Percentiles rank a stretch among this genome's conserved stretches.
phyloP scores from a whole-genome alignment of 2,888 invertebrate genomes.

The Dolichomitus sp. region DNA sequence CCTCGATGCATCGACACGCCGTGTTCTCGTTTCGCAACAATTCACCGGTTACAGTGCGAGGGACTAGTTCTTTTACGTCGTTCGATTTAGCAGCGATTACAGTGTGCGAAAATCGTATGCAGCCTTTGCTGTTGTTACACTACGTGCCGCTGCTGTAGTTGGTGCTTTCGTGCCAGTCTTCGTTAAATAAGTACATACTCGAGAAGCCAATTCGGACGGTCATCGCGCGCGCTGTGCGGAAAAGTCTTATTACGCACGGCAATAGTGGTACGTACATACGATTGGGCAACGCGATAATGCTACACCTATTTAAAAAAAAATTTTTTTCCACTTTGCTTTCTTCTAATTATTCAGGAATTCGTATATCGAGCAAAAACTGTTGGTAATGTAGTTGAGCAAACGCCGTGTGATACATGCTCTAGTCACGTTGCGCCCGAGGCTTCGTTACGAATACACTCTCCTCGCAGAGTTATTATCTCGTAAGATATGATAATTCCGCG shows the following conservation, averaged over 20 bases:
- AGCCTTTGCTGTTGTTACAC: background rate
- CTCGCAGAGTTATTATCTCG: constrained; percentile 15
- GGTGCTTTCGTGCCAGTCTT: background rate
- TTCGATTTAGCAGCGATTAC: background rate
- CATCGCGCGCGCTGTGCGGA: constrained; percentile 54
- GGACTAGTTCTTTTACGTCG: constrained; percentile 20
- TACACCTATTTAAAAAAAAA: no score
- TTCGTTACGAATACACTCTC: constrained; percentile 1
- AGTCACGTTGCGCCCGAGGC: constrained; percentile 5
- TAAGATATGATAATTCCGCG: constrained; percentile 38
- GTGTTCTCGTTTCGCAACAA: constrained; percentile 42
- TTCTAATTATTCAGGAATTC: constrained; percentile 17
- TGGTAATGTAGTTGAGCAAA: background rate
- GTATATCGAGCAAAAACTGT: constrained; percentile 22
- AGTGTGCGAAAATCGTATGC: constrained; percentile 5
- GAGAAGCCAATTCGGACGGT: constrained; percentile 36
- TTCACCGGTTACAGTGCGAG: constrained; percentile 41
- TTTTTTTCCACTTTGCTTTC: background rate
- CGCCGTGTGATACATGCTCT: background rate
- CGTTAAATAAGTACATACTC: background rate
- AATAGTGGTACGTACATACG: constrained; percentile 70
- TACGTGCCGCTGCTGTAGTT: background rate
- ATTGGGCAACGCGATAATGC: constrained; percentile 50
- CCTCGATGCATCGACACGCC: constrained; percentile 59
- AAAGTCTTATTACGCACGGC: constrained; percentile 36